A percentile compares a stretch with the other conserved stretches of the same genome.
These are phyloP conservation scores for Pangasius krempfi DNA, from an alignment of 2,797 vertebrate species.

Conservation along the genomic window DNA sequence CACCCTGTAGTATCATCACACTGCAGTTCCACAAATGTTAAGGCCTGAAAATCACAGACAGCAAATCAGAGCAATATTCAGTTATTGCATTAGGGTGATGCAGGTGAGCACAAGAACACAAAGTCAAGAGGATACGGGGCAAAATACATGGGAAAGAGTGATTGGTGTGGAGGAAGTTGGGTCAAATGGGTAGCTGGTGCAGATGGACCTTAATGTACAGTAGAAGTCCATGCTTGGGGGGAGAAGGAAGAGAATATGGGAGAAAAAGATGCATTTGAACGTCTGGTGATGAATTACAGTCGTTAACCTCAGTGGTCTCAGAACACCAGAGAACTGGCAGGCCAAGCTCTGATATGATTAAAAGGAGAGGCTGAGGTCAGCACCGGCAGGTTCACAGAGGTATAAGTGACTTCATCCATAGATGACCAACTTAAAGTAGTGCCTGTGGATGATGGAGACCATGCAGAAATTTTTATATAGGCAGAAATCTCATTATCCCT, in stretches of 20 bases:
- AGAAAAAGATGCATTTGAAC: background rate
- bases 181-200: background rate
- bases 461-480: background rate
- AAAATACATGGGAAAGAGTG: background rate
- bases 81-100: background rate
- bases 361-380: slow-evolving; percentile 20
- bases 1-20: background rate
- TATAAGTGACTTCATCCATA: background rate
- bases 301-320: slow-evolving; percentile 17
- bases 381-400: background rate
- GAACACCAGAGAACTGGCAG: slow-evolving; percentile 2
- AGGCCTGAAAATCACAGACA: background rate
- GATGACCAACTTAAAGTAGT: background rate
- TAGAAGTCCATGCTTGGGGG: background rate
- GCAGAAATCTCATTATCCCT: background rate
- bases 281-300: slow-evolving; percentile 23
- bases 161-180: background rate
- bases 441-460: background rate
- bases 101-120: background rate
- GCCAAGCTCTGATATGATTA: slow-evolving; percentile 7
- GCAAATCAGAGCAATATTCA: background rate
- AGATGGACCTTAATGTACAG: background rate
- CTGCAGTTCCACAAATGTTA: background rate
- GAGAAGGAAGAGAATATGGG: background rate
- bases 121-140: background rate